Percentiles rank a stretch among this genome's conserved stretches.
Conservation (phyloP, 2,113 vertebrate genomes). For the Tragelaphus strepsiceros region DNA sequence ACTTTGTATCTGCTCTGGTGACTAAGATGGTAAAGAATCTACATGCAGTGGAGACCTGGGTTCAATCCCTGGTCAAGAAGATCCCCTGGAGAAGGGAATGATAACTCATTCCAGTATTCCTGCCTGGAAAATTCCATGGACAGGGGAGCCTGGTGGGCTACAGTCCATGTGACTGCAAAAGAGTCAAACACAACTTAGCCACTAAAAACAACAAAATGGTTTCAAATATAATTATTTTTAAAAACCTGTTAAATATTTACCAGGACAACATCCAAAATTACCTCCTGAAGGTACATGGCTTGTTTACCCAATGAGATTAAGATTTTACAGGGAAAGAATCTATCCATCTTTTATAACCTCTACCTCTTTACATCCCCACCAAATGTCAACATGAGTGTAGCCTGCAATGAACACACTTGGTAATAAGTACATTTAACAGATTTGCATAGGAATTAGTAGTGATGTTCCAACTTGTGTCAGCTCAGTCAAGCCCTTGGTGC, state of each 20-base stretch:
- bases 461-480: background rate
- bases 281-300: background rate
- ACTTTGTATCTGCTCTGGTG: background rate
- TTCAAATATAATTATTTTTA: background rate
- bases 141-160: background rate
- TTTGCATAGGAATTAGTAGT: background rate
- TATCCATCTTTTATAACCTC: background rate
- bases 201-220: background rate
- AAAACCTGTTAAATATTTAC: background rate
- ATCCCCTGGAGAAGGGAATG: background rate
- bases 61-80: background rate
- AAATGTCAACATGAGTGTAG: background rate
- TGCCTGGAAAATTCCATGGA: background rate
- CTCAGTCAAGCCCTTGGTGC: background rate
- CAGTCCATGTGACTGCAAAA: background rate
- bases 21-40: background rate
- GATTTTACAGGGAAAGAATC: background rate
- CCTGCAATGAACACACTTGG: background rate
- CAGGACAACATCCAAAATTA: background rate
- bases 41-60: background rate
- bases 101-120: background rate
- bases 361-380: background rate
- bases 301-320: background rate
- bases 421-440: background rate
- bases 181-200: background rate